Evolutionary conservation across 2,113 vertebrate genomes (phyloP), one percentile per base, ranked within the genome.

Genomic region (Eidolon helvum): DNA sequence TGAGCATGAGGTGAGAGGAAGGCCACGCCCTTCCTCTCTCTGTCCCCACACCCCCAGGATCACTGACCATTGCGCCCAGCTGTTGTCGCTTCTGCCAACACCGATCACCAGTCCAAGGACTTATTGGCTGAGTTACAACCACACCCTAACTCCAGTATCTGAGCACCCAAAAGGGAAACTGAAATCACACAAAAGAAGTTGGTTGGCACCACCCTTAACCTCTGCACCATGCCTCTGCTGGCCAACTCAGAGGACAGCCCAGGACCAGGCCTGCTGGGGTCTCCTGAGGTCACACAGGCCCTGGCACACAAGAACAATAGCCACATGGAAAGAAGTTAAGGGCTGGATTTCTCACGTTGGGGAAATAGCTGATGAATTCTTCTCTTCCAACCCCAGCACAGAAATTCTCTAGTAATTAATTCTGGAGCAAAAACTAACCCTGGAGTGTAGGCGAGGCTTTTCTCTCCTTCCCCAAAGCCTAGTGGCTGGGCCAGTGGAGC

Each of bases 131-230:
- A 59, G 4, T 53, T 45, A 35, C 7, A 66, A 26, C 19, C 77
- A 53, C 5, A 43, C 45, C 2, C 21, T 71, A 72, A 7, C 21
- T 48, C 55, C n/a, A 30, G 45, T 48, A 48, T 48, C 63, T n/a
- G 84, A 45, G 11, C 11, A 7, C 15, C 0, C 0, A 14, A 68
- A 83, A 95, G 24, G 68, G 48, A 45, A 77, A 53, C 59, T 10
- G 38, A 74, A 86, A 45, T 43, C 35, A 4, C 15, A 3, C 21
- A 12, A 22, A 26, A 24, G 28, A 26, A 24, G 28, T 33, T 4
- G 33, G n/a, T 40, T 0, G 1, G 8, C 14, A 50, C 10, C 38
- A 28, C 8, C 50, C 68, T 84, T 3, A 28, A 0, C 5, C 2
- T 77, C 66, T 77, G 59, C 5, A 0, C 66, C 28, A 18, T 10